Evolutionary conservation across 2,888 invertebrate species (phyloP).

Genomic region (Dasypogon diadema): DNA sequence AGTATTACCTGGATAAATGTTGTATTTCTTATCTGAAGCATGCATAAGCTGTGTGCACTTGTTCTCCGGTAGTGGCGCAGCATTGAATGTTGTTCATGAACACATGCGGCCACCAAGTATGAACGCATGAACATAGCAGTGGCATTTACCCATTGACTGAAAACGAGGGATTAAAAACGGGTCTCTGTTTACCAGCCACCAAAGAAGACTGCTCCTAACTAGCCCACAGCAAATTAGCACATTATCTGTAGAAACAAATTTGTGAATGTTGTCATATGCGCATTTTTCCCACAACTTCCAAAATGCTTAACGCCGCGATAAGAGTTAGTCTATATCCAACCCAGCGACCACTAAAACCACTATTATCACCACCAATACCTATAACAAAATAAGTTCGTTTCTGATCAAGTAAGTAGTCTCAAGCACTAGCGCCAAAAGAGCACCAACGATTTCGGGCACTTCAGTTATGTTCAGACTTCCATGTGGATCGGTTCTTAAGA

Average conservation of each 20-base stretch:
- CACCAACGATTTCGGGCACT: constrained; percentile 57
- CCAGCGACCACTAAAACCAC: neutral
- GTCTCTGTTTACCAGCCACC: no score
- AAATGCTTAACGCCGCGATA: constrained; percentile 22
- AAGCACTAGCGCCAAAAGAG: constrained; percentile 8
- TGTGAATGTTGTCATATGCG: constrained; percentile 19
- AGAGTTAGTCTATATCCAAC: neutral
- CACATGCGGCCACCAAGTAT: no score
- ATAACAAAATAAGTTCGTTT: constrained; percentile 23
- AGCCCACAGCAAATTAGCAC: neutral
- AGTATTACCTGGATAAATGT: neutral
- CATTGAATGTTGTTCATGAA: no score
- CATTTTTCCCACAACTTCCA: constrained; percentile 7
- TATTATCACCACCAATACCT: constrained; percentile 27
- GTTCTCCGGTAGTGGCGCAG: no score
- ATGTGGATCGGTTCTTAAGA: constrained; percentile 61
- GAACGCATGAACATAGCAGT: no score
- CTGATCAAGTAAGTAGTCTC: constrained; percentile 6
- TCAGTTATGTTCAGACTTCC: constrained; percentile 67
- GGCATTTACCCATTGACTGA: no score
- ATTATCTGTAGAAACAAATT: neutral
- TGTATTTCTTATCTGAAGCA: neutral
- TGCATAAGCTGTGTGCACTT: no score
- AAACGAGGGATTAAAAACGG: no score
- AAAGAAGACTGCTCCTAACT: neutral